Base-by-base conservation (phyloP, 2,888 invertebrate species). In the Spilosoma lubricipeda region DNA sequence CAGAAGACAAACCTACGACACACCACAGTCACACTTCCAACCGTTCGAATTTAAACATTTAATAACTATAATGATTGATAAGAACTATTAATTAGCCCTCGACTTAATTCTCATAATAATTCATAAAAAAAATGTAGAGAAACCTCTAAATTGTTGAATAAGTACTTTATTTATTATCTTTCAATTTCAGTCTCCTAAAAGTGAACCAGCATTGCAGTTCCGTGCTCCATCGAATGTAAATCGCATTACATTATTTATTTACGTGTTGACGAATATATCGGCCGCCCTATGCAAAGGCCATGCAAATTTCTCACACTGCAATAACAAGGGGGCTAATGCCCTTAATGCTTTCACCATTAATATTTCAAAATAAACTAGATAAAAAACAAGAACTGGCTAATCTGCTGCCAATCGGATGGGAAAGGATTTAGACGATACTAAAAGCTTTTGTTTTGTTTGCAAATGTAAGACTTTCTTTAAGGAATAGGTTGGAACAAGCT, bases 321-420 rank as follows among this genome's bases (percentile, higher is more conserved):
- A 94, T 92, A 94, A 95, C 95, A 95, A 93, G 95, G 95, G 95
- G 89, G 90, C 89, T 93, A 94, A 94, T 93, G 90, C 94, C 90
- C 92, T 93, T 94, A 95, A 94, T 93, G 92, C 94, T 84, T 86
- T 90, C 89, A 89, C 91, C 94, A 94, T 95, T 95, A 95, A 95
- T 95, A 95, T 95, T 95, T 94, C 88, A 95, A 90, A 93, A 93
- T 91, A 93, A 93, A 94, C 92, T 93, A 92, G 89, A 93, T 91
- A 93, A 93, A 94, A 93, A 93, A 93, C 91, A 86, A 78, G 78
- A 77, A 78, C 80, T 80, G 65, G 82, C 76, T 90, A 87, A 90
- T 85, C 88, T 83, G 79, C 76, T 80, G 82, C 80, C 87, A 88
- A 86, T 78, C 84, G 85, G 82, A 83, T 85, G 85, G 80, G 82